Percentiles rank a stretch among this genome's conserved stretches.
These are phyloP conservation scores for Gymnosoma rotundatum DNA, from an alignment of 2,888 invertebrate species.

Conservation along the genomic window DNA sequence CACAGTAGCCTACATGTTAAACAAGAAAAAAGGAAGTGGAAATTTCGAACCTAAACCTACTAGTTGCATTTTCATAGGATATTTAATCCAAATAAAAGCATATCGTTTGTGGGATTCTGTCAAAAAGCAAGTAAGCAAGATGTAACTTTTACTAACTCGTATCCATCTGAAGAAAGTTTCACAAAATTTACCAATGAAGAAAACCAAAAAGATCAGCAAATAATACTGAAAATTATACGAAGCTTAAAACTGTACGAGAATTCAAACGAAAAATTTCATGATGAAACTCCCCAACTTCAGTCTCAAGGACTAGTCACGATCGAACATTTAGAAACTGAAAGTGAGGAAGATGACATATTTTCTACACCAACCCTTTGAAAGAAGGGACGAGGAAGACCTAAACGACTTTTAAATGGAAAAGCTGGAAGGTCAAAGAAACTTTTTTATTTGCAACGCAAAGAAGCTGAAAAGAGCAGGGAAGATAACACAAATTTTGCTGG, in stretches of 20 bases:
- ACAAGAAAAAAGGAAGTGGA: not conserved
- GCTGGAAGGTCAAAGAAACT: not conserved
- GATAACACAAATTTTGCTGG: not conserved
- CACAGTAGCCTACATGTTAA: not conserved
- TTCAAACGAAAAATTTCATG: not conserved
- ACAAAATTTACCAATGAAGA: not conserved
- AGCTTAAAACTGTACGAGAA: not conserved
- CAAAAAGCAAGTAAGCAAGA: not conserved
- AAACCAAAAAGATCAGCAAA: not conserved
- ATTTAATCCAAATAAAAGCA: not conserved
- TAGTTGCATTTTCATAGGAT: not conserved
- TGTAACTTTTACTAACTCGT: not conserved
- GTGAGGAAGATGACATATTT: not conserved
- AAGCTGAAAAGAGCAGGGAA: not conserved
- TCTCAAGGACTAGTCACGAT: not conserved
- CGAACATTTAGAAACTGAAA: not conserved
- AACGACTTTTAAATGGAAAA: not conserved
- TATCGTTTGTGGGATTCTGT: not conserved
- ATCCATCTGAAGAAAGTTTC: not conserved
- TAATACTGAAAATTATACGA: not conserved
- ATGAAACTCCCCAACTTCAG: not conserved
- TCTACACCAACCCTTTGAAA: not conserved
- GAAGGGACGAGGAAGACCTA: not conserved
- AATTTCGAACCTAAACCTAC: not conserved
- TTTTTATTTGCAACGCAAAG: not conserved